Evolutionary conservation across 2,888 invertebrate species (phyloP).

Genomic region (Drosophila recens): DNA sequence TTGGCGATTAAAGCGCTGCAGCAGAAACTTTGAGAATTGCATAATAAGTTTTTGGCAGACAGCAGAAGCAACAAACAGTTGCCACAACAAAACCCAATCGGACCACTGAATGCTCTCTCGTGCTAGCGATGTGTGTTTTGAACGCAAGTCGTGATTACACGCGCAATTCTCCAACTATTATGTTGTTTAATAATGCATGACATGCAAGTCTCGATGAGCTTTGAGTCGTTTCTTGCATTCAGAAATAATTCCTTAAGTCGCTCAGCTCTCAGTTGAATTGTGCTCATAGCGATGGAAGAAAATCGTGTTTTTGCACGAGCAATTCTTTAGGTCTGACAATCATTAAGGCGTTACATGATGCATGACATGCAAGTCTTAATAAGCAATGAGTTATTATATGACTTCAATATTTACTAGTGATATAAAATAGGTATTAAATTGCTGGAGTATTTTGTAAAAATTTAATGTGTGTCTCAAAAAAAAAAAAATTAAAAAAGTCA

Average conservation of each 20-base stretch:
- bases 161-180: not conserved
- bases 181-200: constrained; percentile 1
- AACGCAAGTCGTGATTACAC: constrained; percentile 20
- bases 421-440: not conserved
- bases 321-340: not conserved
- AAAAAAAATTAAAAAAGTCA: no score
- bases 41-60: constrained; percentile 65
- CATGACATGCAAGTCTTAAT: constrained; percentile 3
- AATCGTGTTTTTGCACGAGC: constrained; percentile 21
- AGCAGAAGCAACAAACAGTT: constrained; percentile 37
- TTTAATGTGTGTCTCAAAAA: no score
- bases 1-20: constrained; percentile 24
- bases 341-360: not conserved
- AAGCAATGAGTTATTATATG: no score
- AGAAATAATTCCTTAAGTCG: constrained; percentile 1
- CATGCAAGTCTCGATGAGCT: not conserved
- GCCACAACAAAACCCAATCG: constrained; percentile 45
- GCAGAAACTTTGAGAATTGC: constrained; percentile 59
- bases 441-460: no score
- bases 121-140: constrained; percentile 35
- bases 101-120: constrained; percentile 23
- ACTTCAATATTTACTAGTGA: not conserved
- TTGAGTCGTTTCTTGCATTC: not conserved
- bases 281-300: constrained; percentile 32
- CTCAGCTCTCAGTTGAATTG: not conserved